Conservation (phyloP, 2,113 vertebrate genomes). For the Mirza zaza region DNA sequence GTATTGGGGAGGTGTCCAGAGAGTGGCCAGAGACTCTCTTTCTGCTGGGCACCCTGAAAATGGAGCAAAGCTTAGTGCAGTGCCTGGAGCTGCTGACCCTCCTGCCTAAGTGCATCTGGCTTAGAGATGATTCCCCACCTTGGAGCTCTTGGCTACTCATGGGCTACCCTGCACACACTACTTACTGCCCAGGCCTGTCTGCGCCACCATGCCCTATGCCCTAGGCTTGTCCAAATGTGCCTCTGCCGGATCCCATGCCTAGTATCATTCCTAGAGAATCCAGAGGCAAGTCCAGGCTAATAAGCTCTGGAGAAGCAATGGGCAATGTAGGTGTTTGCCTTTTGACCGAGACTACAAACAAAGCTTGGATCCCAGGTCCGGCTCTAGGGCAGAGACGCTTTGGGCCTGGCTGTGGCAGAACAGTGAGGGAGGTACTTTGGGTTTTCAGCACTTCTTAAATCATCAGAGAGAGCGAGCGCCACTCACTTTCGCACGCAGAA, state of each 20-base stretch:
- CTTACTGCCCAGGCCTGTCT: background rate
- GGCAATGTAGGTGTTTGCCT: background rate
- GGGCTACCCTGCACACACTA: accelerated
- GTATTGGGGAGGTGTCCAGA: background rate
- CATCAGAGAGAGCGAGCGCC: background rate
- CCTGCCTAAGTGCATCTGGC: background rate
- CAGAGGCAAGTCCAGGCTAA: background rate
- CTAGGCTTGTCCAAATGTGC: background rate
- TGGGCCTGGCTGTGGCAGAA: background rate
- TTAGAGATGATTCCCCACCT: background rate
- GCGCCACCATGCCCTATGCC: accelerated
- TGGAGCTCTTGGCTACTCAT: background rate
- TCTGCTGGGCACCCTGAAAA: background rate
- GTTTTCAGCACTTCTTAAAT: conserved; percentile 36
- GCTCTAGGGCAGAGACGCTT: background rate
- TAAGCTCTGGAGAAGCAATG: background rate
- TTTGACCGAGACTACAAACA: background rate
- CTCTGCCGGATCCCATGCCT: background rate
- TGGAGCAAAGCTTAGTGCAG: background rate
- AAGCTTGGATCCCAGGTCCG: background rate
- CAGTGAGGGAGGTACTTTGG: background rate
- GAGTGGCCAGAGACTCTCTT: background rate
- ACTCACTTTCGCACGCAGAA: background rate
- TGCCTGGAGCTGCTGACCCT: background rate
- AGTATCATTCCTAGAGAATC: background rate